Evolutionary conservation across 2,113 vertebrate species (phyloP), one percentile per base, ranked within the genome.

Genomic region (Marmota monax): DNA sequence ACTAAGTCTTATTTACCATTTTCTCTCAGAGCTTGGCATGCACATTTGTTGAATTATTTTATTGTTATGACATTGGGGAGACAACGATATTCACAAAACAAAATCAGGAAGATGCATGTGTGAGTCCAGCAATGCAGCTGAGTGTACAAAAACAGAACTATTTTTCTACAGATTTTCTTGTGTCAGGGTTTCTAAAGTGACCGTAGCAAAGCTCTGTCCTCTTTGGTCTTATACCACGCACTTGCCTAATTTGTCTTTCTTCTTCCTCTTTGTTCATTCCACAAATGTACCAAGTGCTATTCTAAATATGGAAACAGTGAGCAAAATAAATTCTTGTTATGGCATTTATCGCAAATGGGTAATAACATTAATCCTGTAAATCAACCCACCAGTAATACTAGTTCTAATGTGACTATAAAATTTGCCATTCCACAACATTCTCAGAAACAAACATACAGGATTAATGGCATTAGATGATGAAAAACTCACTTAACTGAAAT

Each of bases 161-260:
- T 92, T 73, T 76, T 95, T 85, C 16, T 67, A 56, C 14, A 73
- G 23, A 80, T 58, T 6, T 93, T 0, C 0, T 86, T 96, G 91
- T 91, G 29, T 86, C 48, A 87, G 4, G 32, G 25, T 65, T 95
- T 97, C 76, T 85, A 76, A 90, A 97, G 32, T n/a, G 76, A 53
- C 51, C 76, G 18, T 58, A 95, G 11, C 48, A 90, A 92, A 83
- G 67, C 45, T 82, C 25, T 90, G 29, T 37, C 97, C 32, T 93
- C 3, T 90, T 87, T 89, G 45, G 51, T 94, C 65, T 14, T 10
- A 0, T 45, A 58, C 86, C 58, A 79, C 37, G 76, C 53, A 65
- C 88, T 84, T 72, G 37, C 69, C 48, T 72, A 39, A 34, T 67
- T 80, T 96, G 2, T 73, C 56, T 58, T 32, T 84, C 39, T 69